A percentile compares a stretch with the other conserved stretches of the same genome.
Conservation (phyloP, 2,888 invertebrate species). For the Calameuta filiformis region DNA sequence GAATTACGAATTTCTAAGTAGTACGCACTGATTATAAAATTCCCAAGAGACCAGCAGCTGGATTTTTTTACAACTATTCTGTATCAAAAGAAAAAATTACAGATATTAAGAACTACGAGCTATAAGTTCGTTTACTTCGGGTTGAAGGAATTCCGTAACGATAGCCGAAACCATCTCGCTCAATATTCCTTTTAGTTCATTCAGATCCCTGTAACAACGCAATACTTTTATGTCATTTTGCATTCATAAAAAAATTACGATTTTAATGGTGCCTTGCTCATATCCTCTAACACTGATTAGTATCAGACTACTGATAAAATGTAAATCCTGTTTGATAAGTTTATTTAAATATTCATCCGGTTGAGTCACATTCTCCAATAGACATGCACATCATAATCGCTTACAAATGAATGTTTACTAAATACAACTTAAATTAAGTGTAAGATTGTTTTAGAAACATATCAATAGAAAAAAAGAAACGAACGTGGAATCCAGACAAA, state of each 20-base stretch:
- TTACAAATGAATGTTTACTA: no score
- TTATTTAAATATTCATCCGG: background rate
- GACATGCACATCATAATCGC: no score
- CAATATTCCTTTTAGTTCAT: conserved; percentile 72
- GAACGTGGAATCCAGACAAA: background rate
- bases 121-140: conserved; percentile 75
- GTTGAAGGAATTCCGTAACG: conserved; percentile 84
- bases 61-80: background rate
- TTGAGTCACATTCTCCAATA: no score
- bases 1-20: background rate
- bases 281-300: no score
- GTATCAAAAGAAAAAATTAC: background rate
- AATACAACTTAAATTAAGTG: background rate
- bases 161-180: conserved; percentile 82
- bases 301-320: background rate
- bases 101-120: conserved; percentile 52
- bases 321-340: conserved; percentile 14
- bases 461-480: conserved; percentile 6
- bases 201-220: conserved; percentile 73
- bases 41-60: background rate
- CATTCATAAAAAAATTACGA: no score
- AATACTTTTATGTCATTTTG: background rate
- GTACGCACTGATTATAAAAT: background rate
- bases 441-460: conserved; percentile 7
- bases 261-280: no score